Evolutionary conservation across 2,113 vertebrate species (phyloP).

Genomic region (Cavia porcellus): DNA sequence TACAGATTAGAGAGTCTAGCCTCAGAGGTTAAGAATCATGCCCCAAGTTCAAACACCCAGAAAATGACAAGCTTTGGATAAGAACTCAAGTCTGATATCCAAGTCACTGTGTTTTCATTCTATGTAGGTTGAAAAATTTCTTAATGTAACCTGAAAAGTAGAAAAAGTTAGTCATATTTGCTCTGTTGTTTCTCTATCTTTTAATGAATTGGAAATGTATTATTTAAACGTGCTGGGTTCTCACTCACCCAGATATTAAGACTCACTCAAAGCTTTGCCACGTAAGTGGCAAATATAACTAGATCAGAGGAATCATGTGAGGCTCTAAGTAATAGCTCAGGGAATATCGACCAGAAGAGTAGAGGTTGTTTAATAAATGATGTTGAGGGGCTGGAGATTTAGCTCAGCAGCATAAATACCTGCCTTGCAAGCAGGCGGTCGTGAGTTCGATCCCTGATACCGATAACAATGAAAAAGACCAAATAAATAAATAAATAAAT

Average conservation of each 20-base stretch:
- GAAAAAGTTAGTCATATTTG: constrained; percentile 14
- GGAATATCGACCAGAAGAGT: not conserved
- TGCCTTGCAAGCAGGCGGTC: too few relatives aligned
- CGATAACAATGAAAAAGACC: too few relatives aligned
- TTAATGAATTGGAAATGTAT: not conserved
- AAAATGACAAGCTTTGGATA: constrained; percentile 67
- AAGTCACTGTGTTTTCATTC: constrained; percentile 36
- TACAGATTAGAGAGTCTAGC: constrained; percentile 77
- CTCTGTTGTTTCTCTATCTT: constrained; percentile 12
- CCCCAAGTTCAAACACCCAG: constrained; percentile 70
- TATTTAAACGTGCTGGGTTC: constrained; percentile 14
- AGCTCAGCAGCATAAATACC: too few relatives aligned
- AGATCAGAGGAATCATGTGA: not conserved
- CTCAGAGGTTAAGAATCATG: constrained; percentile 68
- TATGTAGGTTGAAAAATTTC: constrained; percentile 18
- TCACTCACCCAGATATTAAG: not conserved
- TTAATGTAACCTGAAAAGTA: not conserved
- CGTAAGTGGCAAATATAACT: not conserved
- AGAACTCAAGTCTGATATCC: constrained; percentile 65
- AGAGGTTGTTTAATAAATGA: not conserved
- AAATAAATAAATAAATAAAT: not conserved
- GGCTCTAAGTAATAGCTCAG: not conserved
- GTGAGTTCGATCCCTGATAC: too few relatives aligned
- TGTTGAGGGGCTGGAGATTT: not conserved
- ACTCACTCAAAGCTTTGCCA: not conserved